A percentile compares a stretch with the other conserved stretches of the same genome.
Conservation (phyloP, 2,888 invertebrate genomes). For the Odiellus spinosus region DNA sequence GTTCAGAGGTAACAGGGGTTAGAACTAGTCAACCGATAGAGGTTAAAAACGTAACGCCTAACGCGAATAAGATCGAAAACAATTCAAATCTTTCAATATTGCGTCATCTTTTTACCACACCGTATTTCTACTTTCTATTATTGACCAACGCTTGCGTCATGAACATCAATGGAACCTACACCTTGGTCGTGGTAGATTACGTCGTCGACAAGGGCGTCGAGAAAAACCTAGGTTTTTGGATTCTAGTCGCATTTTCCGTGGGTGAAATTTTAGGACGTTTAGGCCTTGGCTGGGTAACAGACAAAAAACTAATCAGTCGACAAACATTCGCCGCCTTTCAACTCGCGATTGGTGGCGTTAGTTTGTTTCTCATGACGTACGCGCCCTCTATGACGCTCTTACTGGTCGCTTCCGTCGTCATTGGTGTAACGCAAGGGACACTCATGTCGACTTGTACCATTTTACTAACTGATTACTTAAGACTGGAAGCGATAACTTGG, state of each 20-base stretch:
- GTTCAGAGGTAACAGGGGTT: no score
- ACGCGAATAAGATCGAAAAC: no score
- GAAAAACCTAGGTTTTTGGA: slow-evolving; percentile 5
- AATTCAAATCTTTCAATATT: no score
- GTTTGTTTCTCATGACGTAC: slow-evolving; percentile 3
- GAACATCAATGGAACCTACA: background rate
- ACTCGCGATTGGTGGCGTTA: slow-evolving; percentile 1
- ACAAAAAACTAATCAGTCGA: slow-evolving; percentile 1
- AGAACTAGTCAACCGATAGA: no score
- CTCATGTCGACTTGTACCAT: no score
- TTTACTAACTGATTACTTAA: no score
- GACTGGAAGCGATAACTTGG: no score
- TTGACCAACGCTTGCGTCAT: no score
- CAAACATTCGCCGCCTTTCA: slow-evolving; percentile 4
- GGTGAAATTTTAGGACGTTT: slow-evolving; percentile 11
- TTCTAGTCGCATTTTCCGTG: slow-evolving; percentile 6
- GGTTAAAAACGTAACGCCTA: no score
- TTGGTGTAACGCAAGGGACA: slow-evolving; percentile 9
- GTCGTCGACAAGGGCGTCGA: slow-evolving; percentile 8
- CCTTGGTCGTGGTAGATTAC: slow-evolving; percentile 9
- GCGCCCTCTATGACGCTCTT: background rate
- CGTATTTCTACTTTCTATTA: no score
- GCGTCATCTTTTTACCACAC: no score
- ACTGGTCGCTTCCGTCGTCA: background rate
- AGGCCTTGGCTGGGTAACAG: slow-evolving; percentile 11